phyloP scores from a whole-genome alignment of 2,113 vertebrate species.

The Orycteropus afer region DNA sequence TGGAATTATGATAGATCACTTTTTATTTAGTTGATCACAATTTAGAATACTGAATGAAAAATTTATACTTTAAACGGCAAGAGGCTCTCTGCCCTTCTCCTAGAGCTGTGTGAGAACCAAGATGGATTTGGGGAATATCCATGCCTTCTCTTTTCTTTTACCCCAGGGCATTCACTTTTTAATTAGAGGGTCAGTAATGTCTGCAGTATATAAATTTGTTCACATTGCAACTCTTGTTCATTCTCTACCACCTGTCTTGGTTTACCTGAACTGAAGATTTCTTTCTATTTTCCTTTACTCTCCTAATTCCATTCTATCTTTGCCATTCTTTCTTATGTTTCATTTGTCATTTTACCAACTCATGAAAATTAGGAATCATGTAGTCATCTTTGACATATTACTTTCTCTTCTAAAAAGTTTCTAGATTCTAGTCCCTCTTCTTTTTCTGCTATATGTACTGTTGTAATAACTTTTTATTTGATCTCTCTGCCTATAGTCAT shows the following conservation, averaged over 20 bases:
- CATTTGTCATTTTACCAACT: neutral
- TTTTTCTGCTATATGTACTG: neutral
- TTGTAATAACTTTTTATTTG: neutral
- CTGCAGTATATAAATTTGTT: neutral
- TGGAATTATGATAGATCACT: neutral
- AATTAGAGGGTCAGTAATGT: neutral
- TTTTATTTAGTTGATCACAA: neutral
- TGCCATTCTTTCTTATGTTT: neutral
- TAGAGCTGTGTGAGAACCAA: neutral
- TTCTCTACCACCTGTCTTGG: neutral
- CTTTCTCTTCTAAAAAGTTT: neutral
- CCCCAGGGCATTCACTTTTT: neutral
- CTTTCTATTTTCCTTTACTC: neutral
- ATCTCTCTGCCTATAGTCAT: neutral
- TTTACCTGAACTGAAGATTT: neutral
- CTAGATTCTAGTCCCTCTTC: neutral
- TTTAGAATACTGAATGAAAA: neutral
- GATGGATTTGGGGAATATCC: neutral
- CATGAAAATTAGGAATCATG: neutral
- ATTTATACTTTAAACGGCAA: neutral
- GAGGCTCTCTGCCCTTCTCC: neutral
- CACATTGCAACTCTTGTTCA: neutral
- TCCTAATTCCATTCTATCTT: neutral
- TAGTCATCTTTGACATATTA: neutral
- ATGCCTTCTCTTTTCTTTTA: neutral